phyloP scores from a whole-genome alignment of 2,113 vertebrate species.

The Forbesichthys papilliferus region DNA sequence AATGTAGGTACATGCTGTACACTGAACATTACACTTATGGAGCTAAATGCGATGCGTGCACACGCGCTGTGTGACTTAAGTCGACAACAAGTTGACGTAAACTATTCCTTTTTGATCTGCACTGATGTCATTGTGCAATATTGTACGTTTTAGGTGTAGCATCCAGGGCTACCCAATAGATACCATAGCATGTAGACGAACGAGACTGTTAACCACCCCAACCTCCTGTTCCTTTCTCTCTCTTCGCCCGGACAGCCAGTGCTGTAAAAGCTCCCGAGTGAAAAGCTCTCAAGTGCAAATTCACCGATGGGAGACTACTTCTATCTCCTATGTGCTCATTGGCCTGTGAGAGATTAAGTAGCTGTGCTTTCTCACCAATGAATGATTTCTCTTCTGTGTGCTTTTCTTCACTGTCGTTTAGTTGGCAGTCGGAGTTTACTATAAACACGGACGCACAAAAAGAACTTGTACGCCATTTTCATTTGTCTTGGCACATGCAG shows the following conservation, averaged over 20 bases:
- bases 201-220: too few relatives aligned
- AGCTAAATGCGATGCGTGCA: too few relatives aligned
- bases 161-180: too few relatives aligned
- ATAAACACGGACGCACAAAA: conserved; percentile 13
- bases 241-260: neutral
- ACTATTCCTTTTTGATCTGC: too few relatives aligned
- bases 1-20: too few relatives aligned
- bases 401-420: conserved; percentile 49
- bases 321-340: conserved; percentile 31
- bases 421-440: conserved; percentile 41
- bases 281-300: neutral
- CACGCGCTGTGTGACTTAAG: too few relatives aligned
- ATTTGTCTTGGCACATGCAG: conserved; percentile 57
- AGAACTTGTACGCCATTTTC: conserved; percentile 36
- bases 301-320: conserved; percentile 21
- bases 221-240: neutral
- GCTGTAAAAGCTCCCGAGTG: neutral
- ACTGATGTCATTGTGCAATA: too few relatives aligned
- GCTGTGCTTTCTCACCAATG: conserved; percentile 6
- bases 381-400: conserved; percentile 47
- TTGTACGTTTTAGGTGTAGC: too few relatives aligned
- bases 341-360: conserved; percentile 20
- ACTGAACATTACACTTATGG: too few relatives aligned
- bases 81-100: too few relatives aligned
- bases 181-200: too few relatives aligned